Evolutionary conservation across 2,113 vertebrate species (phyloP), one percentile per base, ranked within the genome.

Genomic region (Heterocephalus glaber): DNA sequence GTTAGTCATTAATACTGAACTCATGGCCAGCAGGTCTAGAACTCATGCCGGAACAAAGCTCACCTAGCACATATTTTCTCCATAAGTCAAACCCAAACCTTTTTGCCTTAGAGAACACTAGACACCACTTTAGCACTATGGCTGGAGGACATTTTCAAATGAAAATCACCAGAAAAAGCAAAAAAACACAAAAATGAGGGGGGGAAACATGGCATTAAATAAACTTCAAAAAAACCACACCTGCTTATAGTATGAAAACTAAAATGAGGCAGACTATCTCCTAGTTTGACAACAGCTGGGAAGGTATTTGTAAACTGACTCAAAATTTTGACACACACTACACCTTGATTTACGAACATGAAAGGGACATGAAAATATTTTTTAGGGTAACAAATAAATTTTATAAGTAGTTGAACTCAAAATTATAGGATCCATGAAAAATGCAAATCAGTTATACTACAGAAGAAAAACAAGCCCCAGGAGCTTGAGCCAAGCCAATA

Each of bases 351-450:
- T 80, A 90, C 66, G 35, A 60, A 2, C 3, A 41, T 4, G 13
- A 47, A 85, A 56, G 7, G 65, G 33, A 26, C 16, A 26, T 52
- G 24, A 66, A 5, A 56, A 60, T 72, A 38, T 5, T 77, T n/a
- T 92, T 94, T 56, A 92, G 28, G 38, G 4, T 85, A 86, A 82
- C 11, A 68, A 70, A 85, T 94, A 88, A 38, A 82, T 92, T 90
- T 92, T 86, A 77, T 7, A 20, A 68, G 12, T 70, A 28, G n/a
- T 44, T 33, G 20, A 63, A 58, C 56, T 68, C 35, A 94, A 1
- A 96, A 5, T 76, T 81, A 63, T 14, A 1, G 33, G 58, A 38
- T 63, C 35, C 26, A 87, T 65, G 47, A 76, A 58, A 77, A 65
- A 87, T 35, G 1, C 41, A 17, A 60, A 81, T 82, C 20, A 86